Percentiles rank a stretch among this genome's conserved stretches.
These are phyloP conservation scores for Akabosia matsudoensis DNA, from an alignment of 1,140 invertebrate genomes.

Conservation along the genomic window DNA sequence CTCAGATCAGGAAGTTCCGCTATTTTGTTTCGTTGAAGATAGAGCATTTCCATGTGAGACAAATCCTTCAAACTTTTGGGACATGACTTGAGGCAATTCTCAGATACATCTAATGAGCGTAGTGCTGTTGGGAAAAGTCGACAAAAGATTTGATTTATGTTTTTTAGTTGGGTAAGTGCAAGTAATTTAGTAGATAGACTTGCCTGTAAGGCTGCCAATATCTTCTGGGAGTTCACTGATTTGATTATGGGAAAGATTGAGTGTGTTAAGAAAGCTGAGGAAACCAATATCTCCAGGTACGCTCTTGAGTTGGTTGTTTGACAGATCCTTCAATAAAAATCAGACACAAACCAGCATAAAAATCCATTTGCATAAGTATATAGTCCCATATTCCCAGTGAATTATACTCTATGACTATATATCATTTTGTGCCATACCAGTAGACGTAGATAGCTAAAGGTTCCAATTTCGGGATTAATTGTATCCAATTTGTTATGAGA, in stretches of 20 bases:
- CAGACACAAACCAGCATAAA: conserved; percentile 34
- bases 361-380: too few species aligned
- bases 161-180: not conserved
- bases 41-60: conserved; percentile 72
- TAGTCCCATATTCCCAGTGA: too few species aligned
- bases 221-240: conserved; percentile 59
- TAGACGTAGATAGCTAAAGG: conserved; percentile 52
- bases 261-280: conserved; percentile 55
- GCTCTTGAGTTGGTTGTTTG: conserved; percentile 58
- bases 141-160: too few species aligned
- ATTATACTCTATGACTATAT: not conserved
- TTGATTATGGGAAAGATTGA: conserved; percentile 49
- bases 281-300: conserved; percentile 61
- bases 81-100: conserved; percentile 61
- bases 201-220: conserved; percentile 58
- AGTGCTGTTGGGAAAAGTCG: too few species aligned
- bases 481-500: conserved; percentile 53
- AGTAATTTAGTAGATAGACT: too few species aligned
- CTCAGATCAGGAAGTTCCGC: conserved; percentile 52
- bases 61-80: conserved; percentile 72
- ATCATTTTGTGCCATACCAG: conserved; percentile 50
- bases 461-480: conserved; percentile 50
- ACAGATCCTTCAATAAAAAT: conserved; percentile 58
- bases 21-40: conserved; percentile 57
- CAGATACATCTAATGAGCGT: conserved; percentile 58